Conservation (phyloP, 2,113 vertebrate genomes). For the Cricetomys ansorgei region DNA sequence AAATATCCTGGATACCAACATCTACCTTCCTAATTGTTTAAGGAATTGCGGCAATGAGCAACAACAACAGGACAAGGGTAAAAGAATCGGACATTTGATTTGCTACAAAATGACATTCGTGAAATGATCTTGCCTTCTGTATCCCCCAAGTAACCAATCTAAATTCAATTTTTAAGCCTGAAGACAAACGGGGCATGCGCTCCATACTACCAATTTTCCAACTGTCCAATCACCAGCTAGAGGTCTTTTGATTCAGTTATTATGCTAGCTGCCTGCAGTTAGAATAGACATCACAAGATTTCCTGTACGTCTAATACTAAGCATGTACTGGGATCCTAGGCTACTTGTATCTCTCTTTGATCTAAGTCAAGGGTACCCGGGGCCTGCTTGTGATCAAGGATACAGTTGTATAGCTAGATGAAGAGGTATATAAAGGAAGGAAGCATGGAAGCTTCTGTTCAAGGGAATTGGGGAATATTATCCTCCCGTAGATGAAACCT, state of each 20-base stretch:
- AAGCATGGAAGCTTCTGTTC: neutral
- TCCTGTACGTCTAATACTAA: neutral
- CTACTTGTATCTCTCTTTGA: neutral
- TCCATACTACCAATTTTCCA: neutral
- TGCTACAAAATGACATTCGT: neutral
- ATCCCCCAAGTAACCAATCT: too few relatives aligned
- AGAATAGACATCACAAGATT: too few relatives aligned
- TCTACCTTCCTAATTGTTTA: neutral
- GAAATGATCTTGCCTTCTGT: neutral
- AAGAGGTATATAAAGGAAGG: neutral
- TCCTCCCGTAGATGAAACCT: neutral
- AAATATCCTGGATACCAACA: neutral
- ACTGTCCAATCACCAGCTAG: neutral
- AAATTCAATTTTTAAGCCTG: neutral
- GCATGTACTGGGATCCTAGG: neutral
- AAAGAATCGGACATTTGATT: neutral
- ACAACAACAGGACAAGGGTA: neutral
- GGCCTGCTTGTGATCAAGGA: neutral
- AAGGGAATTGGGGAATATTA: neutral
- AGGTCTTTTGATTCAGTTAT: neutral
- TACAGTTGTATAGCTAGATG: neutral
- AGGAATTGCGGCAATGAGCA: neutral
- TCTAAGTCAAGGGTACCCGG: neutral
- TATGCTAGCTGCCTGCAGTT: neutral
- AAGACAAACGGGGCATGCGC: too few relatives aligned